phyloP scores from a whole-genome alignment of 2,113 vertebrate species.

The Nothobranchius furzeri region DNA sequence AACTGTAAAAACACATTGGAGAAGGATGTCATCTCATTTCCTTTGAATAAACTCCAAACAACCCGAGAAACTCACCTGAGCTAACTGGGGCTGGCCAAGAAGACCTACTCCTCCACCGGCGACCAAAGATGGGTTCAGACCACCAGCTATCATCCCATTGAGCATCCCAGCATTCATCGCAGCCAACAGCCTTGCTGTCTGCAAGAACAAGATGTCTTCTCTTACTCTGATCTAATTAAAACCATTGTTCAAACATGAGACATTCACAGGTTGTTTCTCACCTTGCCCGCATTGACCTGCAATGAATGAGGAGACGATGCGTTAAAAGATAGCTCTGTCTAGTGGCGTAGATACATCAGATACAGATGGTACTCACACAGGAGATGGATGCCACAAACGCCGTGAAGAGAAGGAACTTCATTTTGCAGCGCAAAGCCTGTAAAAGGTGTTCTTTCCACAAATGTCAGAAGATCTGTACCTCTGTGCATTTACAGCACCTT shows the following conservation, averaged over 20 bases:
- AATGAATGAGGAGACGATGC: slow-evolving; percentile 22
- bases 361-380: slow-evolving; percentile 56
- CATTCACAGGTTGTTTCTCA: slow-evolving; percentile 29
- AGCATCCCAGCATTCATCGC: slow-evolving; percentile 57
- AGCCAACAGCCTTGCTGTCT: slow-evolving; percentile 59
- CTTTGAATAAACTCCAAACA: too few species aligned
- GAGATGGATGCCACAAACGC: slow-evolving; percentile 40
- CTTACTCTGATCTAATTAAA: not conserved
- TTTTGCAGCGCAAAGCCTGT: slow-evolving; percentile 34
- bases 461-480: slow-evolving; percentile 19
- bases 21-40: not conserved
- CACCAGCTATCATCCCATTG: slow-evolving; percentile 43
- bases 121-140: slow-evolving; percentile 50
- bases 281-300: slow-evolving; percentile 70
- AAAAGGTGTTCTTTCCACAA: slow-evolving; percentile 5
- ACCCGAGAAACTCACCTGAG: slow-evolving; percentile 54
- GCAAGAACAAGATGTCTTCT: not conserved
- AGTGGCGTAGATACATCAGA: slow-evolving; percentile 7
- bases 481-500: slow-evolving; percentile 38
- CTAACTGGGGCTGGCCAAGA: slow-evolving; percentile 60
- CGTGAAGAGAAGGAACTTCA: slow-evolving; percentile 63
- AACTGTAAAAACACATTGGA: slow-evolving; percentile 41
- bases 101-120: slow-evolving; percentile 50
- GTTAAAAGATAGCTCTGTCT: slow-evolving; percentile 7
- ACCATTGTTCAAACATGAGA: not conserved